These are phyloP conservation scores for Ephydatia muelleri DNA, from an alignment of 37 sponge, comb jelly and placozoan genomes.

Conservation along the genomic window DNA sequence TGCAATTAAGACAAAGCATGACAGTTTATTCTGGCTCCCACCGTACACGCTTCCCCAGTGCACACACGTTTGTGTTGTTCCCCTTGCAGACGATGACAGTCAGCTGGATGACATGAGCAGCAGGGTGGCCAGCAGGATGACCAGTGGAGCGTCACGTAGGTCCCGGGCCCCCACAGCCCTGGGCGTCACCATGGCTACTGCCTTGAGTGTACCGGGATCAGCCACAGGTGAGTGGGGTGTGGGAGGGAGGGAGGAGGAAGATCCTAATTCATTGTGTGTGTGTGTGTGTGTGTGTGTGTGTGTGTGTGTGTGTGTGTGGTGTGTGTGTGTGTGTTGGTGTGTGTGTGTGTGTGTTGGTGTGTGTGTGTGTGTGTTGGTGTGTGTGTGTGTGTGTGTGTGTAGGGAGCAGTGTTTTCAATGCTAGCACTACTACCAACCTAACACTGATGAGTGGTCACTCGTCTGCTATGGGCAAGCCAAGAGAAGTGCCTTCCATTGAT, in stretches of 20 bases:
- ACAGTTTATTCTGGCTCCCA: not conserved
- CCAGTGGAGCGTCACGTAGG: constrained; percentile 16
- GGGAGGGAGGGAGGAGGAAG: not conserved
- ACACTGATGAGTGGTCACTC: not conserved
- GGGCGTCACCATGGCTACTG: not conserved
- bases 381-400: not conserved
- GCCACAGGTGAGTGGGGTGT: not conserved
- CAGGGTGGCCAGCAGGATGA: constrained; percentile 43
- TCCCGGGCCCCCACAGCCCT: constrained; percentile 51
- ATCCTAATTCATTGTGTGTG: not conserved
- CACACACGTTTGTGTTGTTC: not conserved
- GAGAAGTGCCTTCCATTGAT: constrained; percentile 15
- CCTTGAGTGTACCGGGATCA: not conserved
- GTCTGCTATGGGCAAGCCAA: not conserved
- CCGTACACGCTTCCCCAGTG: not conserved
- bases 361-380: no score
- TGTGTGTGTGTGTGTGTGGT: constrained; percentile 12
- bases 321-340: constrained; percentile 4
- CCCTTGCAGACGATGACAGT: constrained; percentile 17
- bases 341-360: no score
- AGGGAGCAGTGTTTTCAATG: constrained; percentile 30
- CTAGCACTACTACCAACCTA: constrained; percentile 28
- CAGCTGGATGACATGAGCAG: constrained; percentile 53
- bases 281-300: not conserved
- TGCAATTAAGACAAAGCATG: not conserved